Conservation (phyloP, 2,888 invertebrate genomes). For the Hypena proboscidalis region DNA sequence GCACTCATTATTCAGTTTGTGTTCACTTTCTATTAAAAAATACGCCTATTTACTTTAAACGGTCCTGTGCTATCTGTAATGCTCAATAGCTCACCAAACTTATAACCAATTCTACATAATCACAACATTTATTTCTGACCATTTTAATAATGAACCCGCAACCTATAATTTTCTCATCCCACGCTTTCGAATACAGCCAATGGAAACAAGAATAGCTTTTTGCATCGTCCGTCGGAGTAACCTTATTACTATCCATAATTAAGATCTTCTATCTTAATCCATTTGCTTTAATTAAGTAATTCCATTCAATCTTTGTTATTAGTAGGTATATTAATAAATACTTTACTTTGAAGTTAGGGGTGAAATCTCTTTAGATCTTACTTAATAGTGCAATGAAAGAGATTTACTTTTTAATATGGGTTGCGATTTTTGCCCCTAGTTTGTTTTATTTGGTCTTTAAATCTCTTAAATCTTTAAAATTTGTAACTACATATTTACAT, state of each 20-base stretch:
- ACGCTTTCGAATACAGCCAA: neutral
- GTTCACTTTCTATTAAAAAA: no score
- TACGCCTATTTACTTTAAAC: no score
- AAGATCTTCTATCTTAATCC: conserved; percentile 6
- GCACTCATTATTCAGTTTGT: no score
- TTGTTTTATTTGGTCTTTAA: no score
- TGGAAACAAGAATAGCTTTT: neutral
- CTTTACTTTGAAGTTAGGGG: neutral
- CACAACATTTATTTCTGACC: no score
- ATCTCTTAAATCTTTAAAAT: no score
- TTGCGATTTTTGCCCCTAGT: no score
- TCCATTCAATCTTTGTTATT: conserved; percentile 7
- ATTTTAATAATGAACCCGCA: neutral
- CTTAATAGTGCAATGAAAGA: neutral
- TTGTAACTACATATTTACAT: no score
- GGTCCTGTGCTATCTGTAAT: no score
- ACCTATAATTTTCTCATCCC: neutral
- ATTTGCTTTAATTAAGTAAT: conserved; percentile 3
- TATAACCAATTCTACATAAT: no score
- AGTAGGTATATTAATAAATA: conserved; percentile 1
- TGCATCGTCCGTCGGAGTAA: neutral
- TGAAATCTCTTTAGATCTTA: neutral
- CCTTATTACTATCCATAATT: conserved; percentile 3
- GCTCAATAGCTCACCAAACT: no score
- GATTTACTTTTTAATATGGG: neutral